phyloP scores from a whole-genome alignment of 2,113 vertebrate species.

The Pachyramphus minor region DNA sequence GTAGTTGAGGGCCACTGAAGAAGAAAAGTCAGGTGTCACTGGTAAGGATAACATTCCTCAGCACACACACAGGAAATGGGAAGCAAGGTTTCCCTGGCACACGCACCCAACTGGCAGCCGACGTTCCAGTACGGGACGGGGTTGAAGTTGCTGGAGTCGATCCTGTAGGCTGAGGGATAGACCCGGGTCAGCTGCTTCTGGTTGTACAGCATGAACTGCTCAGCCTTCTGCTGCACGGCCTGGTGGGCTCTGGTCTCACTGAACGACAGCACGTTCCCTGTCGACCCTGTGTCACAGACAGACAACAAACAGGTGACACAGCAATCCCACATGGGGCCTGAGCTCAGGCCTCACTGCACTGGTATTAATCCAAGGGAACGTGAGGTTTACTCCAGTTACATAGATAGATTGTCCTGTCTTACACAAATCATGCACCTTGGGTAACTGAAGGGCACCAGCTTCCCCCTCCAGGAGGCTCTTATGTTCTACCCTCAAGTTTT shows the following conservation, averaged over 20 bases:
- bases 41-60: background rate
- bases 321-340: background rate
- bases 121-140: constrained; percentile 95
- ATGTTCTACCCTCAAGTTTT: background rate
- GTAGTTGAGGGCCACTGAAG: constrained; percentile 93
- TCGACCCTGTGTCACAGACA: constrained; percentile 74
- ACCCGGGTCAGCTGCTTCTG: constrained; percentile 93
- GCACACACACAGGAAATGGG: background rate
- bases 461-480: background rate
- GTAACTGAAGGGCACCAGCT: background rate
- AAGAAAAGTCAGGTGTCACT: background rate
- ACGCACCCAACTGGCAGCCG: constrained; percentile 92
- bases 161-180: constrained; percentile 95
- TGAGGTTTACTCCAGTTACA: background rate
- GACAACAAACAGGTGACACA: background rate
- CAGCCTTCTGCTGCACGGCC: constrained; percentile 87
- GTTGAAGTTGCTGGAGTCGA: constrained; percentile 98
- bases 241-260: constrained; percentile 93
- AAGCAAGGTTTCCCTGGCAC: background rate
- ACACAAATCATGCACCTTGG: fast-evolving
- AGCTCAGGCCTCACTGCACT: background rate
- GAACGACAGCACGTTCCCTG: constrained; percentile 91
- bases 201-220: constrained; percentile 91
- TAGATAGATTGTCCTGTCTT: fast-evolving
- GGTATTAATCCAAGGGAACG: background rate